Conservation (phyloP, 2,113 vertebrate species). For the Cyanistes caeruleus region DNA sequence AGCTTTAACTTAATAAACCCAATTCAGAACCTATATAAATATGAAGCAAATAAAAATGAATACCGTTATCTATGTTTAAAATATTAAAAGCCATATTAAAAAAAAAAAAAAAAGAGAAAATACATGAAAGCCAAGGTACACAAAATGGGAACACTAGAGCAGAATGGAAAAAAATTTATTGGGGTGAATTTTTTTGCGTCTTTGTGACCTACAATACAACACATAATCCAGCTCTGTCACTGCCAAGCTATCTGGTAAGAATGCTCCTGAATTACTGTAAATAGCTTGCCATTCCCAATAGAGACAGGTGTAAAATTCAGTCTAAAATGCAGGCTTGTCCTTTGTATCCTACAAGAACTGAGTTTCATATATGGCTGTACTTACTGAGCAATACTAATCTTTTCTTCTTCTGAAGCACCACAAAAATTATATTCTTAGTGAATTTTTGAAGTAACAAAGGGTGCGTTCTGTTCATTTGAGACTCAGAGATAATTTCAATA, state of each 20-base stretch:
- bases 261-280: neutral
- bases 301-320: neutral
- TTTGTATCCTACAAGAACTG: neutral
- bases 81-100: neutral
- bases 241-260: neutral
- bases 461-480: neutral
- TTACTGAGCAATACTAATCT: neutral
- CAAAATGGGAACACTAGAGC: neutral
- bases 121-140: neutral
- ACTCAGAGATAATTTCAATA: neutral
- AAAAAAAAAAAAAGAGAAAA: neutral
- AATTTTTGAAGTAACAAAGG: neutral
- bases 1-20: neutral
- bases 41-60: neutral
- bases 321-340: neutral
- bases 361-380: neutral
- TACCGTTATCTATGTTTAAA: neutral
- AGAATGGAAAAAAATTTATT: neutral
- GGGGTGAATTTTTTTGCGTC: neutral
- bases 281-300: neutral
- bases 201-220: neutral
- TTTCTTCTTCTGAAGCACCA: neutral
- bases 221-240: neutral
- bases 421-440: neutral
- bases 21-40: neutral